Percentiles rank a stretch among this genome's conserved stretches.
These are phyloP conservation scores for Haliclystus octoradiatus DNA, from an alignment of 30 jellyfish, hydroid and myxozoan genomes.

Conservation along the genomic window DNA sequence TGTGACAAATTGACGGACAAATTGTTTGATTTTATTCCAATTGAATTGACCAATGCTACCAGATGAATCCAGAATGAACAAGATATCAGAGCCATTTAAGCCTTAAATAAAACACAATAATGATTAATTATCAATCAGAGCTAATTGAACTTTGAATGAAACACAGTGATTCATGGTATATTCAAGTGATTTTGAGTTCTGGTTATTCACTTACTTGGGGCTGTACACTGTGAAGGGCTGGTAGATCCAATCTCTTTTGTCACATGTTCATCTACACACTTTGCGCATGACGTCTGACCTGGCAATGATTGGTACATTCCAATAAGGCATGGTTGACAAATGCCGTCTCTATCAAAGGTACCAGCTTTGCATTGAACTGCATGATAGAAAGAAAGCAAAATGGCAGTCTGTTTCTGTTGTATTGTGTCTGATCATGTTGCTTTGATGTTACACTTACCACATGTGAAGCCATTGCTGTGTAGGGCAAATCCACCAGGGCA, in stretches of 20 bases:
- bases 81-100: slow-evolving; percentile 13
- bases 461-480: slow-evolving; percentile 51
- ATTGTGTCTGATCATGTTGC: too few species aligned
- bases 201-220: slow-evolving; percentile 36
- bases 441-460: slow-evolving; percentile 40
- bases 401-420: background rate
- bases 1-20: slow-evolving; percentile 14
- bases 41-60: slow-evolving; percentile 40
- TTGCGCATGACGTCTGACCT: slow-evolving; percentile 23
- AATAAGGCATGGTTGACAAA: slow-evolving; percentile 18
- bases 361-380: slow-evolving; percentile 50
- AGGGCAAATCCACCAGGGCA: slow-evolving; percentile 25
- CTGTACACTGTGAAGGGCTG: slow-evolving; percentile 15
- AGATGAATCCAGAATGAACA: slow-evolving; percentile 42
- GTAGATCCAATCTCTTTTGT: slow-evolving; percentile 29
- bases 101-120: background rate
- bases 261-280: slow-evolving; percentile 20
- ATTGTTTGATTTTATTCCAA: slow-evolving; percentile 32
- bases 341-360: slow-evolving; percentile 20
- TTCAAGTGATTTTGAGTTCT: slow-evolving; percentile 3
- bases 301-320: slow-evolving; percentile 41
- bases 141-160: too few species aligned
- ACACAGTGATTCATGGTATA: too few species aligned
- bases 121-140: background rate
- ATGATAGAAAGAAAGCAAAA: background rate